Percentiles rank a stretch among this genome's conserved stretches.
phyloP scores from a whole-genome alignment of 2,113 vertebrate genomes.

The Tiliqua scincoides region DNA sequence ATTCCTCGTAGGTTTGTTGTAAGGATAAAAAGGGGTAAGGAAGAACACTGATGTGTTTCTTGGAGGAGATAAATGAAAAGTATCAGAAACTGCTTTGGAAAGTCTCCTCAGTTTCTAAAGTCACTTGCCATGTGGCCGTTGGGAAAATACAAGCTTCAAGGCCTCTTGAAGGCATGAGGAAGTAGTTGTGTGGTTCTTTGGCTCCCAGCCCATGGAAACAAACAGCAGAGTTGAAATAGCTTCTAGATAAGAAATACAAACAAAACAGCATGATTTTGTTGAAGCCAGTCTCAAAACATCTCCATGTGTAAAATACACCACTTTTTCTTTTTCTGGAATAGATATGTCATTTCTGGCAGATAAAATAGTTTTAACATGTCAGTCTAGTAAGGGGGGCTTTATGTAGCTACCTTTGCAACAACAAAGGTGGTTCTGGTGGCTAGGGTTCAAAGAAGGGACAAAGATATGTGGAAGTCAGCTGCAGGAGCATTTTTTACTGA shows the following conservation, averaged over 20 bases:
- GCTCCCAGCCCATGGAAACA: background rate
- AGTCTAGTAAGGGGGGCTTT: background rate
- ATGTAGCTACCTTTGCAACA: background rate
- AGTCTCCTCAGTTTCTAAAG: slow-evolving; percentile 2
- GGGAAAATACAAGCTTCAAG: background rate
- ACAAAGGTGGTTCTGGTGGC: background rate
- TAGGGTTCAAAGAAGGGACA: background rate
- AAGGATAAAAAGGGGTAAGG: no score
- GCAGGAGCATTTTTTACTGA: background rate
- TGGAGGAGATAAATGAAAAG: no score
- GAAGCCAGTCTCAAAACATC: background rate
- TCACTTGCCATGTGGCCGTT: background rate
- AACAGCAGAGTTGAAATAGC: background rate
- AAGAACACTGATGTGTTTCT: no score
- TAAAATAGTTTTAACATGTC: background rate
- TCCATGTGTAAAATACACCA: background rate
- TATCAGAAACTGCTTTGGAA: background rate
- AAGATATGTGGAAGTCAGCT: no score
- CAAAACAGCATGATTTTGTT: background rate
- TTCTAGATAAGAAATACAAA: background rate
- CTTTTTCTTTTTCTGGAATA: background rate
- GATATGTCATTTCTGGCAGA: background rate
- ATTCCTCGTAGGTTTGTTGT: no score
- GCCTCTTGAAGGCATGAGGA: background rate
- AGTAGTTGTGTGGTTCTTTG: background rate